These are phyloP conservation scores for Holcopasites calliopsidis DNA, from an alignment of 1,140 invertebrate genomes.

Conservation along the genomic window DNA sequence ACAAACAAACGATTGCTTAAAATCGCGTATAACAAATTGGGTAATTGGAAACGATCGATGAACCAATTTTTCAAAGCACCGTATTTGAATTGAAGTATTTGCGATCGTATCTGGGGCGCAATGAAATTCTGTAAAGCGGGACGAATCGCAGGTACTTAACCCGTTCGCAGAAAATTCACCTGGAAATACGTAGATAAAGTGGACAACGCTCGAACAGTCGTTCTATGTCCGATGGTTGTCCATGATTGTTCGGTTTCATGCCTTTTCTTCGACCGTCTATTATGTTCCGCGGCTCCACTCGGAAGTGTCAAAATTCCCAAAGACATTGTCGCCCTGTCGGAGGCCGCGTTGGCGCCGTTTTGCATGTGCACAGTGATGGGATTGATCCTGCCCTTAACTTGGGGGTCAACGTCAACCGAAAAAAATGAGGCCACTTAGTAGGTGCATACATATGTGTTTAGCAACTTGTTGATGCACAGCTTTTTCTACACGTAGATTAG, in stretches of 20 bases:
- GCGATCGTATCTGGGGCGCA: neutral
- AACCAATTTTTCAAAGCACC: neutral
- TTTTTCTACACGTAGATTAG: neutral
- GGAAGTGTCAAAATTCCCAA: slow-evolving; percentile 19
- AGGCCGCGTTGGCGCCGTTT: slow-evolving; percentile 30
- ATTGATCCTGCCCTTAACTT: slow-evolving; percentile 1
- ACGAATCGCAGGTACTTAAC: neutral
- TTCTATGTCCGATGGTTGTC: neutral
- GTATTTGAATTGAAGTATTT: neutral
- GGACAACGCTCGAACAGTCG: neutral
- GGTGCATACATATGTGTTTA: neutral
- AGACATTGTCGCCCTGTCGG: neutral
- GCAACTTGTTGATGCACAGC: slow-evolving; percentile 8
- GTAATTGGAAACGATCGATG: neutral
- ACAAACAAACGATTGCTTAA: no score
- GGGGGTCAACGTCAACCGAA: neutral
- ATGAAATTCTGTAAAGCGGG: neutral
- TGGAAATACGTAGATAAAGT: neutral
- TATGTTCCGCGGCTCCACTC: neutral
- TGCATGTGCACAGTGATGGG: slow-evolving; percentile 38
- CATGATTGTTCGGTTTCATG: neutral
- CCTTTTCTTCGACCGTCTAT: neutral
- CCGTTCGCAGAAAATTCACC: neutral
- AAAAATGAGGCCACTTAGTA: neutral
- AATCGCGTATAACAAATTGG: neutral